Base-by-base conservation (phyloP, 2,888 invertebrate species). In the Amphipoea oculea region DNA sequence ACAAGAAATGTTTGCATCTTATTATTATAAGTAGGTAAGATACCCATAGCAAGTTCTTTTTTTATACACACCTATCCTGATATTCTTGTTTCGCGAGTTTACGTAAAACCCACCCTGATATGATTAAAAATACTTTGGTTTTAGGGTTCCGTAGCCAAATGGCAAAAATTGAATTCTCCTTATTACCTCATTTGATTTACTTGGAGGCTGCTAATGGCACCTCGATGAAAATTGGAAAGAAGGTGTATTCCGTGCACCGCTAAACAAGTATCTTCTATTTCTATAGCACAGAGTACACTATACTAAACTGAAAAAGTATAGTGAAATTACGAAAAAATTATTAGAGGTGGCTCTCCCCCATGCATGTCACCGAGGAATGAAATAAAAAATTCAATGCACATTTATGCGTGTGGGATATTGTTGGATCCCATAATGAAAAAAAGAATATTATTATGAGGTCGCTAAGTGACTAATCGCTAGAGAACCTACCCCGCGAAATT, bases 1-100 rank as follows among this genome's bases (percentile, higher is more conserved):
- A 84, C 83, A 48, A 76, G 63, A 76, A 69, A 76, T 62, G 1
- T 83, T 82, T 62, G 57, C 45, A 66, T 57, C 57, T n/a, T 66
- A 65, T 36, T 63, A 48, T 1, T 4, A 7, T 54, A 62, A 0
- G 20, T 67, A 63, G 17, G 1, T 57, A 65, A 40, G 2, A 36
- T 36, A 40, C 1, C 17, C 14, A 14, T 14, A 20, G 2, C n/a
- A 63, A 20, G n/a, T 62, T 70, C 65, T 66, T 70, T 57, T 69
- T 45, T 14, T 17, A 40, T 40, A 36, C 40, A 57, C 63, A 29
- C 36, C 14, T 6, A 63, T 63, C 84, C 5, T 67, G 62, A n/a
- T 78, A 67, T 40, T 71, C 66, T 78, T 71, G 83, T 78, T 70
- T 71, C 40, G 0, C 45, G 4, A 71, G 45, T 40, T 17, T 65